Evolutionary conservation across 2,797 vertebrate genomes (phyloP), one percentile per base, ranked within the genome.

Genomic region (Anguilla pacifica): DNA sequence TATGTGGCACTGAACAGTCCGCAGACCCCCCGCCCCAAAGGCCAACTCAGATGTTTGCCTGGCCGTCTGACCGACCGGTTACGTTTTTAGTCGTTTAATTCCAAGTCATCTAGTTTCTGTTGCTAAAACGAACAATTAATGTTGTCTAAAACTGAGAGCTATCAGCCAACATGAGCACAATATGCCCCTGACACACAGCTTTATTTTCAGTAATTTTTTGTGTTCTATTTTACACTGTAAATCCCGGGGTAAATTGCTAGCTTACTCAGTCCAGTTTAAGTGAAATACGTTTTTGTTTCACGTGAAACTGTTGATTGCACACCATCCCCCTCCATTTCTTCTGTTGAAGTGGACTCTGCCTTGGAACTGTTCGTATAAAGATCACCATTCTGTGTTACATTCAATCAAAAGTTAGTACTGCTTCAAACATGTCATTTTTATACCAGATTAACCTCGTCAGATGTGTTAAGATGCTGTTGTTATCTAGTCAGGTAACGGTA

Each of bases 321-420:
- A 57, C n/a, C 15, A 0, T 70, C 31, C 25, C 5, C 61, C n/a
- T 67, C 31, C 55, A 57, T 84, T n/a, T 64, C 31, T 86, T 88
- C 39, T 28, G 59, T 74, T 84, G 4, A 61, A 72, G 31, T 85
- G 53, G 74, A 86, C 86, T 7, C 5, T 87, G 53, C 55, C 19
- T 9, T n/a, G 3, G 0, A 25, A 82, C 46, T 25, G 25, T 25
- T 51, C 6, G 22, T 6, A n/a, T 49, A 46, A 79, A 79, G 7
- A 82, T 3, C 39, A 22, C 87, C 64, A 89, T 88, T 90, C 91
- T 70, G 64, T 28, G 17, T 85, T 90, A 90, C 84, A 89, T 92
- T 92, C 91, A 51, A 43, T 39, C 15, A 84, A 35, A 72, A 61
- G 85, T 17, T 55, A 72, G 93, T 91, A 46, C 74, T 79, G 17